These are phyloP conservation scores for Drosophila albomicans DNA, from an alignment of 1,140 invertebrate genomes.

Conservation along the genomic window DNA sequence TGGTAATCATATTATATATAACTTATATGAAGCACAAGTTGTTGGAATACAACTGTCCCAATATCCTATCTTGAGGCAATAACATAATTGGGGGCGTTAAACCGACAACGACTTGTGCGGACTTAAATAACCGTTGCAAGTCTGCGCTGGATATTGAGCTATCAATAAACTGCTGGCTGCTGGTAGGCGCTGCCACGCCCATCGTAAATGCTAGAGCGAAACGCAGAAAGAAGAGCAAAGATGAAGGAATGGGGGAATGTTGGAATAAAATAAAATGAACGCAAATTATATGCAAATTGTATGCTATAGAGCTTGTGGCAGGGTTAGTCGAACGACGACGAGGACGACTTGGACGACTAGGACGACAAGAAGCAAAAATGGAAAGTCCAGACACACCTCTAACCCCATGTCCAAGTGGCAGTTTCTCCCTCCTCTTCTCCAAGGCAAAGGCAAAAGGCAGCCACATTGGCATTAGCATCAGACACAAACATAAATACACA, in stretches of 20 bases:
- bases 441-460: constrained; percentile 20
- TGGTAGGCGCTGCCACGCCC: constrained; percentile 43
- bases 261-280: constrained; percentile 60
- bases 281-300: constrained; percentile 84
- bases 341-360: constrained; percentile 19
- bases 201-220: constrained; percentile 35
- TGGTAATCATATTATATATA: background rate
- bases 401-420: constrained; percentile 25
- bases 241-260: constrained; percentile 8
- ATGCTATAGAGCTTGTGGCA: constrained; percentile 60
- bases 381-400: constrained; percentile 80
- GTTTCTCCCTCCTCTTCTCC: constrained; percentile 2
- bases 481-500: constrained; percentile 52
- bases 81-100: constrained; percentile 38
- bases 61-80: constrained; percentile 9
- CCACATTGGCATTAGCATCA: constrained; percentile 53
- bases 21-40: background rate
- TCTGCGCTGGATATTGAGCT: constrained; percentile 32
- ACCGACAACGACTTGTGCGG: constrained; percentile 21
- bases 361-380: constrained; percentile 70
- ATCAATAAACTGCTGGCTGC: constrained; percentile 31
- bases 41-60: background rate
- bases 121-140: constrained; percentile 32
- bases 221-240: constrained; percentile 50
- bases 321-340: constrained; percentile 43